Percentiles rank a stretch among this genome's conserved stretches.
These are phyloP conservation scores for Caerostris darwini DNA, from an alignment of 1,140 invertebrate species.

Conservation along the genomic window DNA sequence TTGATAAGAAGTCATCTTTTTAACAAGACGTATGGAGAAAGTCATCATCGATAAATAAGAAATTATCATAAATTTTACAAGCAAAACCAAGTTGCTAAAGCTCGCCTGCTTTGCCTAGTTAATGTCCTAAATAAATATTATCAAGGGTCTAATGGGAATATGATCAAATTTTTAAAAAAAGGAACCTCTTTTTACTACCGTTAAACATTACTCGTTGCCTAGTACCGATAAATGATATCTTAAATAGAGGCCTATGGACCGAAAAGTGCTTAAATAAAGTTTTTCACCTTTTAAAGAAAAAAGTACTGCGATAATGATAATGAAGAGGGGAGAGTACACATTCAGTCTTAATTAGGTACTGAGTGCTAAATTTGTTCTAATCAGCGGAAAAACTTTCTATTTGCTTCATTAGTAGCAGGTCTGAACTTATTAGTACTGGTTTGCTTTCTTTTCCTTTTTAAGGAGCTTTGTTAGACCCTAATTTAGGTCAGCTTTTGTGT, in stretches of 20 bases:
- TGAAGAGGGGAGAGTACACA: slow-evolving; percentile 22
- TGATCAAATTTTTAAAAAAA: background rate
- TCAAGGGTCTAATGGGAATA: slow-evolving; percentile 11
- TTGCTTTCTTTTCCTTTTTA: background rate
- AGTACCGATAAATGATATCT: slow-evolving; percentile 4
- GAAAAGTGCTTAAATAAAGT: background rate
- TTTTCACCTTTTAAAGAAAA: background rate
- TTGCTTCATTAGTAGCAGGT: background rate
- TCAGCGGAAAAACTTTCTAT: slow-evolving; percentile 28
- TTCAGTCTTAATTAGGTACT: slow-evolving; percentile 30
- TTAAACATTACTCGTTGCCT: background rate
- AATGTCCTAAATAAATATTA: slow-evolving; percentile 5
- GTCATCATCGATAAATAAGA: background rate
- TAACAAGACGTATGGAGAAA: background rate
- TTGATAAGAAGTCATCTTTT: no score
- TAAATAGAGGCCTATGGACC: background rate
- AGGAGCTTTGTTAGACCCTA: no score
- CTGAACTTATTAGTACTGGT: background rate
- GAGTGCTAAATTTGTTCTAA: slow-evolving; percentile 27
- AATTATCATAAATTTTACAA: background rate
- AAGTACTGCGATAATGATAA: background rate
- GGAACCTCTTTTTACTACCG: background rate
- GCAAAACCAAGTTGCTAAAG: background rate
- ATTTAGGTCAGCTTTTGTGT: no score
- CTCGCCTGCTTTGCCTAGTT: background rate